phyloP scores from a whole-genome alignment of 1,140 invertebrate species.

The Eupristina koningsbergeri region DNA sequence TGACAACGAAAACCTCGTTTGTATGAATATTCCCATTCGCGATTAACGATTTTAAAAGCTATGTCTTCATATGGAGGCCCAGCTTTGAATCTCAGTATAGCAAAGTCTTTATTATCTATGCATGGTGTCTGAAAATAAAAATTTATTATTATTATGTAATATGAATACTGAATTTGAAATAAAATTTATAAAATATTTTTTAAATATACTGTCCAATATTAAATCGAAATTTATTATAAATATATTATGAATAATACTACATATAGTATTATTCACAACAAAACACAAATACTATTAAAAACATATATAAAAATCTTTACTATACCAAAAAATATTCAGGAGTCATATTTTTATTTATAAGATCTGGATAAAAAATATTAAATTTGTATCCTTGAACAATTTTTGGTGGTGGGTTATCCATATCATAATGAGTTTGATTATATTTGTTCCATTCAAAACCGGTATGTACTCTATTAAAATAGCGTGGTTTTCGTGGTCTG shows the following conservation, averaged over 20 bases:
- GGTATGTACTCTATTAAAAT: slow-evolving; percentile 96
- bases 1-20: slow-evolving; percentile 98
- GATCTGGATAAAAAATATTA: slow-evolving; percentile 99
- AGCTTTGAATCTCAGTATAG: slow-evolving; percentile 93
- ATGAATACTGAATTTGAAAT: not conserved
- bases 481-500: slow-evolving; percentile 95
- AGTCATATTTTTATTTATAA: slow-evolving; percentile 95
- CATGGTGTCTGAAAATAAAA: slow-evolving; percentile 83
- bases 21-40: slow-evolving; percentile 99
- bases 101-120: slow-evolving; percentile 94
- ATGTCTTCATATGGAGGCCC: slow-evolving; percentile 99
- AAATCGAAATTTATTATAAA: no score
- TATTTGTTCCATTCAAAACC: slow-evolving; percentile 99
- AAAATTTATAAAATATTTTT: no score
- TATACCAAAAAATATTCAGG: slow-evolving; percentile 93
- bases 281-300: not conserved
- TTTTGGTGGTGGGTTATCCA: slow-evolving; percentile 99
- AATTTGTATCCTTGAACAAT: slow-evolving; percentile 99
- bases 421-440: slow-evolving; percentile 99
- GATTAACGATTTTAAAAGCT: slow-evolving; percentile 98
- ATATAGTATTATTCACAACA: no score
- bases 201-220: no score
- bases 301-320: slow-evolving; percentile 38
- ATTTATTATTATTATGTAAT: not conserved
- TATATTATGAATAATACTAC: no score